phyloP scores from a whole-genome alignment of 2,888 invertebrate species.

The Tridacna gigas region DNA sequence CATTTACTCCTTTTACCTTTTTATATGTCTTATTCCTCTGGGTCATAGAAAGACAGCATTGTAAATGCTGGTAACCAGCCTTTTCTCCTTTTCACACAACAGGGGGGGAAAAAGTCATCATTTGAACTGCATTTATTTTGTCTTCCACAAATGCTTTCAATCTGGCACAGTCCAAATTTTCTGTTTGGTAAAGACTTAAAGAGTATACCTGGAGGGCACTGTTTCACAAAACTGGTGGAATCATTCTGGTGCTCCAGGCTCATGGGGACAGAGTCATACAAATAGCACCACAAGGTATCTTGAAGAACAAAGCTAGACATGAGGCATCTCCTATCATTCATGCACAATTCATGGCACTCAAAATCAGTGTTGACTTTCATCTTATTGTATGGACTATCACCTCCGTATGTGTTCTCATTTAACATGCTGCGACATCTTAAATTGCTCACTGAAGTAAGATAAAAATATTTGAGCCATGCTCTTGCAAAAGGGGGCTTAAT shows the following conservation, averaged over 20 bases:
- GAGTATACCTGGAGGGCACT: slow-evolving; percentile 13
- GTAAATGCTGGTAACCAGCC: too few relatives aligned
- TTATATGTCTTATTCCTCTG: too few relatives aligned
- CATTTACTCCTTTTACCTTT: too few relatives aligned
- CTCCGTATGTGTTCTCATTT: neutral
- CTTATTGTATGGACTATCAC: neutral
- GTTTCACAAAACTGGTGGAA: slow-evolving; percentile 14
- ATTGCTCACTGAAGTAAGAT: neutral
- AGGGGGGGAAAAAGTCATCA: too few relatives aligned
- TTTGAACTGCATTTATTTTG: too few relatives aligned
- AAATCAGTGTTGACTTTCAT: neutral
- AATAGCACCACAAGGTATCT: slow-evolving; percentile 3
- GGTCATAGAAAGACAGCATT: too few relatives aligned
- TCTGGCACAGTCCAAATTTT: too few relatives aligned
- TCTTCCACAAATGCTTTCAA: too few relatives aligned
- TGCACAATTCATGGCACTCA: slow-evolving; percentile 20
- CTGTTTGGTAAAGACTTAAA: too few relatives aligned
- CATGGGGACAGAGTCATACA: neutral
- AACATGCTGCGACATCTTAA: slow-evolving; percentile 2
- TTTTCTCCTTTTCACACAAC: too few relatives aligned
- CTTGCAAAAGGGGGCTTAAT: too few relatives aligned
- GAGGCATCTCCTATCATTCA: neutral
- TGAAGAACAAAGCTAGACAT: slow-evolving; percentile 15
- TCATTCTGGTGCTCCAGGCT: neutral
- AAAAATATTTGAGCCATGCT: too few relatives aligned